These are phyloP conservation scores for Ernsta delagoae DNA, from an alignment of 2,888 invertebrate genomes.

Conservation along the genomic window DNA sequence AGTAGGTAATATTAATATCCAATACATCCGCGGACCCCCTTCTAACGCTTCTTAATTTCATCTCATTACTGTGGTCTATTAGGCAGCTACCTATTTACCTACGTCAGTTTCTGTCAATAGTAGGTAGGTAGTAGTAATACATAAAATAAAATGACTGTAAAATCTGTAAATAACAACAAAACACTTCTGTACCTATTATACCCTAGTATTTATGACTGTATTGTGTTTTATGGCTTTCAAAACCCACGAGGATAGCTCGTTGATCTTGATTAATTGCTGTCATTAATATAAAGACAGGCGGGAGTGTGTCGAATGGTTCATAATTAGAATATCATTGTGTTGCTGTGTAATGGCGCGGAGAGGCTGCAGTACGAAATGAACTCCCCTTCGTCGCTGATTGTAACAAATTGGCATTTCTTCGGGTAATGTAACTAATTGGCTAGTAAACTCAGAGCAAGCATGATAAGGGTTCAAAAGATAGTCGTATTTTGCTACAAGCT, in stretches of 20 bases:
- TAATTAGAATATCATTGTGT: slow-evolving; percentile 82
- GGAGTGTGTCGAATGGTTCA: slow-evolving; percentile 77
- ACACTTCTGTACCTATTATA: no score
- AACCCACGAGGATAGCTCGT: slow-evolving; percentile 14
- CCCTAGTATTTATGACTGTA: background rate
- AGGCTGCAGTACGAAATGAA: slow-evolving; percentile 53
- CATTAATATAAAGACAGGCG: slow-evolving; percentile 55
- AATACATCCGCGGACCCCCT: no score
- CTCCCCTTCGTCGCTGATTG: slow-evolving; percentile 68
- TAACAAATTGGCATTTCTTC: slow-evolving; percentile 78
- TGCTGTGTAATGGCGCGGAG: slow-evolving; percentile 67
- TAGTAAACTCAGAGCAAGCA: slow-evolving; percentile 52
- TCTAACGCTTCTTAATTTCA: no score
- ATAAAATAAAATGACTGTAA: no score
- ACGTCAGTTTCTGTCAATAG: no score
- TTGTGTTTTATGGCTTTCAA: slow-evolving; percentile 8
- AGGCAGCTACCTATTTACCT: no score
- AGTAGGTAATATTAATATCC: no score
- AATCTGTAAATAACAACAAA: no score
- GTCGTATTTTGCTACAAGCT: slow-evolving; percentile 46
- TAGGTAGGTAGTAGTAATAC: no score
- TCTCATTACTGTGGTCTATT: no score
- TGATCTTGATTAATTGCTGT: slow-evolving; percentile 66
- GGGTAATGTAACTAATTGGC: slow-evolving; percentile 61
- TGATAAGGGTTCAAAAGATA: slow-evolving; percentile 67